These are phyloP conservation scores for Pristionchus japonicus DNA, from an alignment of 2,888 invertebrate species.

Conservation along the genomic window DNA sequence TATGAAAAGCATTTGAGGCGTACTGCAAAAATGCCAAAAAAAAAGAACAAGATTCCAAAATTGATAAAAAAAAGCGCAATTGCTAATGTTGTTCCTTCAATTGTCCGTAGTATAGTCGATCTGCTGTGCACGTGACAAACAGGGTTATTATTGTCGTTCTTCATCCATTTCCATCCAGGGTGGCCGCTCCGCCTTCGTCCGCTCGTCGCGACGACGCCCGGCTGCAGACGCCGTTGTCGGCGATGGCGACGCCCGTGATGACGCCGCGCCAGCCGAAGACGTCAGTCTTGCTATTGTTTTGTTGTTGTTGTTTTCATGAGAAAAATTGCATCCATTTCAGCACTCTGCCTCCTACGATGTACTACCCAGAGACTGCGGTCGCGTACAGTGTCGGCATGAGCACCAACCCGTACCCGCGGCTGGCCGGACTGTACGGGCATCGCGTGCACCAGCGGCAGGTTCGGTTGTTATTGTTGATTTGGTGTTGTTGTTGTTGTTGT, in stretches of 20 bases:
- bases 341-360: background rate
- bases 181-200: background rate
- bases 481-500: too few species aligned
- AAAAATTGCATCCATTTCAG: background rate
- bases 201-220: too few species aligned
- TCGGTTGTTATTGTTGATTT: too few species aligned
- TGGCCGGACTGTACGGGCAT: background rate
- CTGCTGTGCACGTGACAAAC: too few species aligned
- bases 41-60: too few species aligned
- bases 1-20: too few species aligned
- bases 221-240: background rate
- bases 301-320: background rate
- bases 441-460: slow-evolving; percentile 20
- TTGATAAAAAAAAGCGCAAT: too few species aligned
- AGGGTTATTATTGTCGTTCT: background rate
- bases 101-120: too few species aligned
- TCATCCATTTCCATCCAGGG: background rate
- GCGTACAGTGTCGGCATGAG: background rate
- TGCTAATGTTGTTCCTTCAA: too few species aligned
- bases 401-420: background rate
- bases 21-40: too few species aligned
- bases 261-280: background rate
- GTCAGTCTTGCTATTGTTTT: too few species aligned
- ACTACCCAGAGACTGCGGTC: background rate
- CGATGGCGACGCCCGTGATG: background rate